Evolutionary conservation across 2,888 invertebrate genomes (phyloP), one percentile per base, ranked within the genome.

Genomic region (Pollenia labialis): DNA sequence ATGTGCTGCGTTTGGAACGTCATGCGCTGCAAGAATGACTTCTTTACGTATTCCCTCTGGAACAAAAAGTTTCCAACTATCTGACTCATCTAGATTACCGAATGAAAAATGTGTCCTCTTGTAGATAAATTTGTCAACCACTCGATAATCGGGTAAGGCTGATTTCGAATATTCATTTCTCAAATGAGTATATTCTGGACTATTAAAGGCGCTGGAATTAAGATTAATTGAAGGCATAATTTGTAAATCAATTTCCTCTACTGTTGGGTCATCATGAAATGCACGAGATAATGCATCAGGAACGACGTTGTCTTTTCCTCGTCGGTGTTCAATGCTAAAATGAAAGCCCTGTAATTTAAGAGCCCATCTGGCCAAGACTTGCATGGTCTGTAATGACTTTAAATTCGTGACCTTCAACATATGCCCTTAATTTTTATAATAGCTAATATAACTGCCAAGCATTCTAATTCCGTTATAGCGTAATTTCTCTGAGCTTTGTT

Each of bases 321-420:
- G 54, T 4, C 52, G 32, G 14, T 76, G 66, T 56, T 76, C 76
- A 14, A 76, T 76, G 4, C 42, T 44, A 10, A 56, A 76, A 16
- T 64, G 18, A 50, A 62, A 75, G 12, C 50, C 75, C 12, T 66
- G 77, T 7, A 68, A 11, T 46, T 68, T 54, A 4, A 79, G 58
- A 9, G 56, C 46, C 68, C 77, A 79, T 14, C 68, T 46, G 1
- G 68, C 58, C 4, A 79, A 48, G 16, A n/a, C 64, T 77, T 6
- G 77, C 66, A 52, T 77, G 77, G 18, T 77, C 68, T 2, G 77
- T 68, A 12, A 64, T 18, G 8, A 64, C 44, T 18, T 64, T 18
- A 14, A 64, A 64, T 16, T 44, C 16, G 1, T 64, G 64, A 10
- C 64, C 64, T 14, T 66, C 23, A 10, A 66, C 18, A 6, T n/a